A percentile compares a stretch with the other conserved stretches of the same genome.
These are phyloP conservation scores for Lumbricus terrestris DNA, from an alignment of 2,888 invertebrate genomes.

Conservation along the genomic window DNA sequence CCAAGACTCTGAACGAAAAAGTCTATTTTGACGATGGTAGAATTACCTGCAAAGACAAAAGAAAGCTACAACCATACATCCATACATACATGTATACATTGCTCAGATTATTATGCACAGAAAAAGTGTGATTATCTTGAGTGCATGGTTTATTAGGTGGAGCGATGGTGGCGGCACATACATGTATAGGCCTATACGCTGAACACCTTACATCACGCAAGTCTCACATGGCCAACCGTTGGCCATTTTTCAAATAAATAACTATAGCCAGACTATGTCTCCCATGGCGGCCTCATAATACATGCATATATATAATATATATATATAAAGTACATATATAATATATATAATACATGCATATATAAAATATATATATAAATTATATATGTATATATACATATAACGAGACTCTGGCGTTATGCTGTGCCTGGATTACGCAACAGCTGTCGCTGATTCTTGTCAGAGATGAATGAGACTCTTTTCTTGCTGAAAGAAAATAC, in stretches of 20 bases:
- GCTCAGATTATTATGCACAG: background rate
- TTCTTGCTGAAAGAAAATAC: background rate
- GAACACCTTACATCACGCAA: background rate
- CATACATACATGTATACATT: background rate
- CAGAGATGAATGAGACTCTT: background rate
- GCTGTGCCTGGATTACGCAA: background rate
- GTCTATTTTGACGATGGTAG: constrained; percentile 34
- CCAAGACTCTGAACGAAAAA: constrained; percentile 37
- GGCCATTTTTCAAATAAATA: background rate
- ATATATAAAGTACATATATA: background rate
- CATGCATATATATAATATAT: background rate
- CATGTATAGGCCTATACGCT: background rate
- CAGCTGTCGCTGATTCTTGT: background rate
- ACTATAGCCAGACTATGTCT: background rate
- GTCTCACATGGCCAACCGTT: background rate
- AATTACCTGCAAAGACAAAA: constrained; percentile 26
- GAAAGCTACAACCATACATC: background rate
- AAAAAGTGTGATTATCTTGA: background rate
- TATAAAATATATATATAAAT: too few relatives aligned
- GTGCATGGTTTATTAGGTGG: background rate
- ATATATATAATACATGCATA: background rate
- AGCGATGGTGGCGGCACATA: background rate
- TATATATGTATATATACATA: too few relatives aligned
- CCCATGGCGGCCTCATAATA: background rate
- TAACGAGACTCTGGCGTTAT: background rate